phyloP scores from a whole-genome alignment of 2,888 invertebrate genomes.

The Exephanes ischioxanthus region DNA sequence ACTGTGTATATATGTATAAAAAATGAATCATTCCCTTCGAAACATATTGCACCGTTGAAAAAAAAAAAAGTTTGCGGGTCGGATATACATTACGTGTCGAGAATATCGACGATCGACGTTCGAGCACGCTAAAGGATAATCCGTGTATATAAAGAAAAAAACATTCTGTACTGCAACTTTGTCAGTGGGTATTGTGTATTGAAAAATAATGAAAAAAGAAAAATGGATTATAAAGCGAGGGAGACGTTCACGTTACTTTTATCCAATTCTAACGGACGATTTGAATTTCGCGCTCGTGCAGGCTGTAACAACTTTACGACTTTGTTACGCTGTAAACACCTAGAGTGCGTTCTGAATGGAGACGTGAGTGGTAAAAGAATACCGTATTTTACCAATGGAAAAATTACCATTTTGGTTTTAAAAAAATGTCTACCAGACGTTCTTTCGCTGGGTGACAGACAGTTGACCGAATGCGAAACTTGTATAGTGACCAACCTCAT shows the following conservation, averaged over 20 bases:
- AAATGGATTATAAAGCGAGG: not conserved
- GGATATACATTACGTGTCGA: not conserved
- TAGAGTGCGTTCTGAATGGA: too few relatives aligned
- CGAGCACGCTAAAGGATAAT: not conserved
- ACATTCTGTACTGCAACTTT: not conserved
- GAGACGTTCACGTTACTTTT: not conserved
- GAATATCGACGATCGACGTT: not conserved
- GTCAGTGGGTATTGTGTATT: not conserved
- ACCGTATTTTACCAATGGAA: too few relatives aligned
- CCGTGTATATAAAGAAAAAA: not conserved
- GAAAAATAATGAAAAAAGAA: not conserved
- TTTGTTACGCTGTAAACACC: too few relatives aligned
- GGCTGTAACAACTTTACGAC: too few relatives aligned
- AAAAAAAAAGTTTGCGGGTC: not conserved
- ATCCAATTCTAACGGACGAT: not conserved
- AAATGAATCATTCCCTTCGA: constrained; percentile 15
- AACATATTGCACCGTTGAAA: not conserved
- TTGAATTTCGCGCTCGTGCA: too few relatives aligned
- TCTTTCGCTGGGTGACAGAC: too few relatives aligned
- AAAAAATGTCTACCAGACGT: too few relatives aligned
- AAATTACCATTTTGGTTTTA: too few relatives aligned
- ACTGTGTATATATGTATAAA: constrained; percentile 32
- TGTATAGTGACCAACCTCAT: too few relatives aligned
- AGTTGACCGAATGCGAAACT: too few relatives aligned
- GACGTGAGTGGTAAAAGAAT: too few relatives aligned